A percentile compares a stretch with the other conserved stretches of the same genome.
These are phyloP conservation scores for Guaruba guarouba DNA, from an alignment of 2,113 vertebrate species.

Conservation along the genomic window DNA sequence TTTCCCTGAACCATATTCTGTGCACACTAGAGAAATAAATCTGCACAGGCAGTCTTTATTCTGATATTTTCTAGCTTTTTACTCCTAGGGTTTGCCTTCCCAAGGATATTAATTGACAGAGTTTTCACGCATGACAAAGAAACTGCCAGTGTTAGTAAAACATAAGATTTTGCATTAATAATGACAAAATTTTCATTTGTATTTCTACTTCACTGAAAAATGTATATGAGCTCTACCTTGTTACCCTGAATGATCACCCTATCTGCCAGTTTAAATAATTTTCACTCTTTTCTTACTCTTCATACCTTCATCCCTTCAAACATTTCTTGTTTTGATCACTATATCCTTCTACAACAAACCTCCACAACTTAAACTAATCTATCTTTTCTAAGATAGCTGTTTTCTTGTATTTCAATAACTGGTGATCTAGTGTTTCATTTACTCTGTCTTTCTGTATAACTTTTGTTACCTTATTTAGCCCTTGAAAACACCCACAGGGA, in stretches of 20 bases:
- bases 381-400: not conserved
- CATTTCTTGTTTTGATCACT: not conserved
- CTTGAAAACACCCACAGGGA: constrained; percentile 42
- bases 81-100: not conserved
- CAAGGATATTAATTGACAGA: not conserved
- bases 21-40: not conserved
- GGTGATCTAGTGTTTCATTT: not conserved
- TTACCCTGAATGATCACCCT: not conserved
- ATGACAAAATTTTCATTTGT: not conserved
- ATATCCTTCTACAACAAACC: not conserved
- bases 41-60: not conserved
- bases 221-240: not conserved
- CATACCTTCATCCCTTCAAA: not conserved
- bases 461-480: constrained; percentile 50
- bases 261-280: not conserved
- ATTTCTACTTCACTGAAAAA: not conserved
- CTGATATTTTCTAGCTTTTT: not conserved
- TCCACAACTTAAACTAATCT: not conserved
- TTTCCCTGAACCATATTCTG: not conserved
- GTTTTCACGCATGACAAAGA: not conserved
- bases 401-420: not conserved
- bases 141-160: not conserved
- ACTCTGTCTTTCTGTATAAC: not conserved
- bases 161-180: not conserved
- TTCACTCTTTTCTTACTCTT: not conserved